Conservation (phyloP, 1,140 invertebrate species). For the Bombyx mori region ASM3026992v2 NC_085129.1:16209501-16210000, state of each 20-base stretch:
- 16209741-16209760: slow-evolving; percentile 36
- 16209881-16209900: no score
- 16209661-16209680: slow-evolving; percentile 13
- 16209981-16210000: no score
- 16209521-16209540: no score
- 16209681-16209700: background rate
- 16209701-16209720: slow-evolving; percentile 23
- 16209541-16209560: no score
- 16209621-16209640: slow-evolving; percentile 25
- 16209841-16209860: slow-evolving; percentile 19
- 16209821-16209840: slow-evolving; percentile 26
- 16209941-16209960: no score
- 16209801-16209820: slow-evolving; percentile 16
- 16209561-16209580: background rate
- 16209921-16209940: no score
- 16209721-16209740: slow-evolving; percentile 22
- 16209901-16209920: no score
- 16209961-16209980: no score
- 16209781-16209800: slow-evolving; percentile 6
- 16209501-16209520: no score
- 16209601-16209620: background rate
- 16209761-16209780: slow-evolving; percentile 20
- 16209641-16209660: slow-evolving; percentile 16
- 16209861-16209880: slow-evolving; percentile 10
- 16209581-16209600: background rate